Percentiles rank a stretch among this genome's conserved stretches.
Conservation (phyloP, 2,113 vertebrate genomes). For the Numida meleagris region DNA sequence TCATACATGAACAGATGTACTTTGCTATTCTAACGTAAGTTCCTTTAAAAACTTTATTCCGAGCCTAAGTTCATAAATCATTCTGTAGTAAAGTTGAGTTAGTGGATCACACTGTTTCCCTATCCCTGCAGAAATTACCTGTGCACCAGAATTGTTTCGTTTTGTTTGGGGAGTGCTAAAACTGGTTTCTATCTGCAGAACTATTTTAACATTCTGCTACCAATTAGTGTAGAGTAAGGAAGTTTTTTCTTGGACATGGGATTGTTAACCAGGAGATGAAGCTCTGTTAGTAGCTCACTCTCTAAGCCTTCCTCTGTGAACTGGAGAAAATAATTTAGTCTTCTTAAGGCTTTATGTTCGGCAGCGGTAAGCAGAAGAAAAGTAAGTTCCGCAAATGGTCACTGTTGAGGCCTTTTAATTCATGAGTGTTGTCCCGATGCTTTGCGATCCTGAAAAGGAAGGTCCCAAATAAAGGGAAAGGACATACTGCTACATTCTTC, state of each 20-base stretch:
- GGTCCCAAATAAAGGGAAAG: not conserved
- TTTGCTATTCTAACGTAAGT: not conserved
- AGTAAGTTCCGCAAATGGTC: not conserved
- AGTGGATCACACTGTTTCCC: not conserved
- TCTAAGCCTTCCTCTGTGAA: not conserved
- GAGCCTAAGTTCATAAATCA: not conserved
- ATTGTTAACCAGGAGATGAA: not conserved
- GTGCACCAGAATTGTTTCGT: not conserved
- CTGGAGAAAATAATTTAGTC: not conserved
- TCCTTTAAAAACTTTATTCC: not conserved
- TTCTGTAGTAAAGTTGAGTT: not conserved
- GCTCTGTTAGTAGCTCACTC: not conserved
- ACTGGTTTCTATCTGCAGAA: not conserved
- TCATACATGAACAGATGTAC: not conserved
- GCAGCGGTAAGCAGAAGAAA: not conserved
- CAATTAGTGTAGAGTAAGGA: not conserved
- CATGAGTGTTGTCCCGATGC: not conserved
- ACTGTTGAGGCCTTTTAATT: not conserved
- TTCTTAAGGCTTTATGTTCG: not conserved
- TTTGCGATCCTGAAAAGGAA: not conserved
- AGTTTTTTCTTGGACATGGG: not conserved
- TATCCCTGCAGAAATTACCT: not conserved
- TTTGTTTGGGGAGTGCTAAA: not conserved
- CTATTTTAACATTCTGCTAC: not conserved
- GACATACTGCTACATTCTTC: not conserved